Percentiles rank a stretch among this genome's conserved stretches.
Conservation (phyloP, 2,888 invertebrate genomes). For the Agrotis clavis region DNA sequence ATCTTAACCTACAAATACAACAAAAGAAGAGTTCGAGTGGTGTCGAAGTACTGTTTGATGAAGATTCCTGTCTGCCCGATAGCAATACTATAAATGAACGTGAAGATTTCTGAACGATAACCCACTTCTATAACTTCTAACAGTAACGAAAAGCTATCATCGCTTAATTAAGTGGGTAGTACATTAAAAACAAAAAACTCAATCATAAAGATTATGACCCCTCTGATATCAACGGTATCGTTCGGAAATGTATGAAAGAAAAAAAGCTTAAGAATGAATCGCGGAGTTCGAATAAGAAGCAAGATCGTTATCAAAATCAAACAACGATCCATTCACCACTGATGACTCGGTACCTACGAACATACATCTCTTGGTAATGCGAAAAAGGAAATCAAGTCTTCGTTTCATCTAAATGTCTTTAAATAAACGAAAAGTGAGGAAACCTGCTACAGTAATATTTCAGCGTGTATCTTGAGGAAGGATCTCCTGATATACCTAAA, state of each 20-base stretch:
- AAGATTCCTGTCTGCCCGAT: constrained; percentile 33
- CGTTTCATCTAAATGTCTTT: constrained; percentile 65
- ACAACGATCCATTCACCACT: constrained; percentile 42
- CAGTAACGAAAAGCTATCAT: constrained; percentile 37
- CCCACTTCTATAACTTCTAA: constrained; percentile 46
- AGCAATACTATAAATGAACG: constrained; percentile 35
- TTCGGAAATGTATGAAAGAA: constrained; percentile 21
- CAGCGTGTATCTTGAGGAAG: constrained; percentile 79
- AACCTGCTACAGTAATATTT: constrained; percentile 79
- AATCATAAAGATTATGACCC: constrained; percentile 44
- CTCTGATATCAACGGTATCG: constrained; percentile 50
- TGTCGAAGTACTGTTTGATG: constrained; percentile 51
- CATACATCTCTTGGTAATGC: constrained; percentile 50
- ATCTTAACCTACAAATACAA: constrained; percentile 52
- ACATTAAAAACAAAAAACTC: constrained; percentile 32
- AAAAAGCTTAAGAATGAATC: constrained; percentile 40
- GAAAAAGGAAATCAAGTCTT: constrained; percentile 70
- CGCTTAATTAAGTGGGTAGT: constrained; percentile 37
- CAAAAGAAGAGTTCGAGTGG: constrained; percentile 40
- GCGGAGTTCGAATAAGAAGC: constrained; percentile 42
- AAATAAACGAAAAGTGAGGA: constrained; percentile 51
- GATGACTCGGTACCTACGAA: constrained; percentile 52
- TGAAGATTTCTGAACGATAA: constrained; percentile 44
- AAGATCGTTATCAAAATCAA: constrained; percentile 50
- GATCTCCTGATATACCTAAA: constrained; percentile 84